A percentile compares a stretch with the other conserved stretches of the same genome.
phyloP scores from a whole-genome alignment of 1,140 invertebrate genomes.

The Laupala kohalensis region DNA sequence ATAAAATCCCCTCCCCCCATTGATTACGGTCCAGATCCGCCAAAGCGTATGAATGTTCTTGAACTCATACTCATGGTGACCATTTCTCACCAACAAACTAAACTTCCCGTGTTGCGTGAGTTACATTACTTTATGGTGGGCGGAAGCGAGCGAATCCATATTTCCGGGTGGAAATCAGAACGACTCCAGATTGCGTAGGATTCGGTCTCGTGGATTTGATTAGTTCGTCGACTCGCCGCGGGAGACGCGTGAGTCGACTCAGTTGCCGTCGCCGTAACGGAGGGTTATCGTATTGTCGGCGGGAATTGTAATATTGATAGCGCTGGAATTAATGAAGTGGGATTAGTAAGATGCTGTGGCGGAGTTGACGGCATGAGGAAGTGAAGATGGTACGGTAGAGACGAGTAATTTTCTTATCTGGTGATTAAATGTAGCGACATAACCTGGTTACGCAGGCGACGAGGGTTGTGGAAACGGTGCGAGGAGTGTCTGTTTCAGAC shows the following conservation, averaged over 20 bases:
- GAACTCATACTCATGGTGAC: too few relatives aligned
- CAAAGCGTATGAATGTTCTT: too few relatives aligned
- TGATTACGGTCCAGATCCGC: too few relatives aligned
- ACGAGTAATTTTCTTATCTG: background rate
- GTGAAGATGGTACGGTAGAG: background rate
- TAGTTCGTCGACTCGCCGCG: background rate
- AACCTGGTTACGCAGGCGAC: background rate
- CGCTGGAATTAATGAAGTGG: background rate
- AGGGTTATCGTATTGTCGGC: background rate
- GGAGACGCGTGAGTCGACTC: background rate
- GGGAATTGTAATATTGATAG: background rate
- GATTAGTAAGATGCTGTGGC: background rate
- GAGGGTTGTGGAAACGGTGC: too few relatives aligned
- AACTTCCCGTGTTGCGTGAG: too few relatives aligned
- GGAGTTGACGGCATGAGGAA: background rate
- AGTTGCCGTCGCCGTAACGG: background rate
- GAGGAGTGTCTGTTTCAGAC: too few relatives aligned
- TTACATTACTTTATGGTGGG: too few relatives aligned
- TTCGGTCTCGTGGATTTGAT: background rate
- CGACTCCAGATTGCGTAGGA: background rate
- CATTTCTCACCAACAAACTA: too few relatives aligned
- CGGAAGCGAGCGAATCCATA: background rate
- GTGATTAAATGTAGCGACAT: background rate
- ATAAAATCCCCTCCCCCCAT: too few relatives aligned
- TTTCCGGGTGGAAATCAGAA: background rate